A percentile compares a stretch with the other conserved stretches of the same genome.
These are phyloP conservation scores for Echiichthys vipera DNA, from an alignment of 2,797 vertebrate genomes.

Conservation along the genomic window DNA sequence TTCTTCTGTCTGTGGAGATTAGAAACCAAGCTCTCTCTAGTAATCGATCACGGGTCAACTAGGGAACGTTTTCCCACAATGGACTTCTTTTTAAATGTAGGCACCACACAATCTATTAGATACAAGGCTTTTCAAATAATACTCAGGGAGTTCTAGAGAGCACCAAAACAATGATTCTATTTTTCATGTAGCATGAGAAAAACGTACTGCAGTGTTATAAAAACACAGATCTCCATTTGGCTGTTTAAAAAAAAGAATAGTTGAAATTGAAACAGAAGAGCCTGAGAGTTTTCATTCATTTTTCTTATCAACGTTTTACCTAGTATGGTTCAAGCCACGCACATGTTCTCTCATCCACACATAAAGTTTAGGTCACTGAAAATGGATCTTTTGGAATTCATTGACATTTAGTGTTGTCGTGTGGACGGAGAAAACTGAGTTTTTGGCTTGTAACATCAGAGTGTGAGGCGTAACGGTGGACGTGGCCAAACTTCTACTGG, in stretches of 20 bases:
- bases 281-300: background rate
- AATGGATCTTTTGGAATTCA: too few relatives aligned
- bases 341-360: too few relatives aligned
- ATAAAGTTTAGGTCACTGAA: too few relatives aligned
- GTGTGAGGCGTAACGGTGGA: too few relatives aligned
- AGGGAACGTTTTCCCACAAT: constrained; percentile 3
- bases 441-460: too few relatives aligned
- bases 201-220: background rate
- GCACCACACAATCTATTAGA: background rate
- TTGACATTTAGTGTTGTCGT: too few relatives aligned
- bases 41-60: constrained; percentile 12
- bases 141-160: too few relatives aligned
- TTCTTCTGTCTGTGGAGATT: constrained; percentile 48
- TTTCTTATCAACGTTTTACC: too few relatives aligned
- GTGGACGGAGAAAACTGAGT: too few relatives aligned
- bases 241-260: background rate
- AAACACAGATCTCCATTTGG: background rate
- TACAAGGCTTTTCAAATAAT: too few relatives aligned
- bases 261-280: background rate
- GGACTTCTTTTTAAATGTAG: background rate
- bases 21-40: constrained; percentile 32
- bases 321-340: background rate
- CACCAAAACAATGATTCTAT: background rate
- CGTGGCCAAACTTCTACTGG: too few relatives aligned
- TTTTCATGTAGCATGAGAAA: background rate